A percentile compares a stretch with the other conserved stretches of the same genome.
Conservation (phyloP, 2,888 invertebrate species). For the Aricia artaxerxes region DNA sequence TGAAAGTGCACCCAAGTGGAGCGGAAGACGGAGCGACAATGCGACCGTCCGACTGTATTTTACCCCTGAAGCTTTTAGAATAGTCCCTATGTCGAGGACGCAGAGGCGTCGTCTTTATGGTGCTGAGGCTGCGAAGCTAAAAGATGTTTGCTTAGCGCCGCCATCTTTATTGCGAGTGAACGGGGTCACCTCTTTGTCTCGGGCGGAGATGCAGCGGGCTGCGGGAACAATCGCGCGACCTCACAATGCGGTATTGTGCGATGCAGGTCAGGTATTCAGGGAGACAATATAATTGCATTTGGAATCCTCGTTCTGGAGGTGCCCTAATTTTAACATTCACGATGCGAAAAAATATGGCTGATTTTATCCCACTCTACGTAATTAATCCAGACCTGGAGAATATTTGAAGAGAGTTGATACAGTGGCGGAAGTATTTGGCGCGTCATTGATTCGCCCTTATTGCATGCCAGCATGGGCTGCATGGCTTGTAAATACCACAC, state of each 20-base stretch:
- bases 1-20: conserved; percentile 8
- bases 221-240: not conserved
- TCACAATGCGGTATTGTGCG: conserved; percentile 13
- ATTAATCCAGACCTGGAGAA: not conserved
- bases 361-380: not conserved
- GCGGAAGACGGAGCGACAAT: conserved; percentile 20
- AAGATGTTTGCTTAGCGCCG: not conserved
- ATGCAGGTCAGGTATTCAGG: conserved; percentile 10
- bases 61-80: not conserved
- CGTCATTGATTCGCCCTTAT: too few species aligned
- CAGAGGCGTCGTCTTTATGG: not conserved
- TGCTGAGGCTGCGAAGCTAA: not conserved
- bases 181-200: conserved; percentile 1
- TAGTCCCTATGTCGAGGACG: not conserved
- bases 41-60: not conserved
- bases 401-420: not conserved
- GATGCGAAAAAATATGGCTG: not conserved
- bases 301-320: not conserved
- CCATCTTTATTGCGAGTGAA: conserved; percentile 11
- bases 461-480: too few species aligned
- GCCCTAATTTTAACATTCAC: not conserved
- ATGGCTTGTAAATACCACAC: too few species aligned
- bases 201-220: not conserved
- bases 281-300: not conserved
- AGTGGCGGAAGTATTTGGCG: not conserved